Percentiles rank a stretch among this genome's conserved stretches.
phyloP scores from a whole-genome alignment of 2,113 vertebrate species.

The Anthoscopus minutus region DNA sequence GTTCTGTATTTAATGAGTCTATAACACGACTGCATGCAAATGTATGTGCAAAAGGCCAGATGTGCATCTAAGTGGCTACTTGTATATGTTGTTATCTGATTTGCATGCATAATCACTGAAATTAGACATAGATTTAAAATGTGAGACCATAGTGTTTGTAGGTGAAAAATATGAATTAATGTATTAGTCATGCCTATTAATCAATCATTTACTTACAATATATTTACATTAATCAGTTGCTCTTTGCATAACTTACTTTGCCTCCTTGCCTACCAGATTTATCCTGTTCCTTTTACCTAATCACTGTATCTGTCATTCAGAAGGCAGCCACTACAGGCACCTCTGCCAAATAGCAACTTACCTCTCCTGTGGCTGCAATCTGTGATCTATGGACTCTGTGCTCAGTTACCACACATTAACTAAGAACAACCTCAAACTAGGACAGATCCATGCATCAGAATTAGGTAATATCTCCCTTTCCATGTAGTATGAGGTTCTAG shows the following conservation, averaged over 20 bases:
- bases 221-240: conserved; percentile 19
- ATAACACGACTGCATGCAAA: background rate
- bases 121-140: conserved; percentile 15
- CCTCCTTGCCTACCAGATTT: background rate
- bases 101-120: conserved; percentile 16
- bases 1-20: background rate
- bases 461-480: background rate
- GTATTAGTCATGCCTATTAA: conserved; percentile 23
- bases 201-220: conserved; percentile 22
- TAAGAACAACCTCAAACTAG: background rate
- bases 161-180: background rate
- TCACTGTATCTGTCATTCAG: background rate
- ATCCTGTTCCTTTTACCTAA: background rate
- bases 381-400: background rate
- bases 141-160: background rate
- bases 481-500: background rate
- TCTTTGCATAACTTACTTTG: background rate
- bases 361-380: background rate
- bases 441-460: background rate
- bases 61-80: conserved; percentile 14
- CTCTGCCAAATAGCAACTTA: background rate
- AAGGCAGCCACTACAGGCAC: background rate
- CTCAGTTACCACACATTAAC: background rate
- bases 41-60: conserved; percentile 28
- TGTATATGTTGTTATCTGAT: conserved; percentile 15